Base-by-base conservation (phyloP, 1,140 invertebrate species). In the Anastrepha ludens region DNA sequence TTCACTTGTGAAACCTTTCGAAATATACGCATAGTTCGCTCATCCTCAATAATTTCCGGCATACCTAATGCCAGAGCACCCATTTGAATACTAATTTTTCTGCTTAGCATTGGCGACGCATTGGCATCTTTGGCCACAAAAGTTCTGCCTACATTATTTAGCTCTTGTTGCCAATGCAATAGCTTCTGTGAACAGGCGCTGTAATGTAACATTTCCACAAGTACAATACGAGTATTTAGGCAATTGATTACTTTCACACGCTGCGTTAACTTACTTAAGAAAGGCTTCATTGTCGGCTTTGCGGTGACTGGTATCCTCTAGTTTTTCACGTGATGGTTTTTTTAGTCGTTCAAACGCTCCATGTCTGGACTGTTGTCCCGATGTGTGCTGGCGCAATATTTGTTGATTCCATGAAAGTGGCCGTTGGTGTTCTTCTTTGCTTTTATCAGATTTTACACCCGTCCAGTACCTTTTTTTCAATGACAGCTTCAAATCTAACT, bases 391-490 rank as follows among this genome's bases (percentile, higher is more conserved):
- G 70, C 86, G 9, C 88, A 87, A 15, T 29, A 44, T 59, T 67
- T 86, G 74, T 74, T 86, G 55, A 64, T 87, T 65, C 88, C 87
- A 93, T 29, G 90, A 89, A n/a, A 90, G 59, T 41, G 90, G 87
- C 0, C 90, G 90, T 8, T 88, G 81, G 59, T 87, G 81, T 17
- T 88, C 89, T 41, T 90, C 90, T 55, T 13, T 78, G 0, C 88
- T 89, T n/a, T 89, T 59, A 4, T 88, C 88, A 15, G 88, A 55
- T 65, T 70, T 89, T 0, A 89, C 89, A 3, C 93, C 93, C 0
- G 91, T 90, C 92, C 93, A 93, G 58, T 93, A 91, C 86, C 93
- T 93, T 60, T 93, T 93, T 86, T 93, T 93, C 1, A 93, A 86
- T 6, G 92, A 93, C 0, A 93, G 87, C 85, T 92, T 93, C 5